Evolutionary conservation across 2,888 invertebrate genomes (phyloP).

Genomic region (Dione juno): DNA sequence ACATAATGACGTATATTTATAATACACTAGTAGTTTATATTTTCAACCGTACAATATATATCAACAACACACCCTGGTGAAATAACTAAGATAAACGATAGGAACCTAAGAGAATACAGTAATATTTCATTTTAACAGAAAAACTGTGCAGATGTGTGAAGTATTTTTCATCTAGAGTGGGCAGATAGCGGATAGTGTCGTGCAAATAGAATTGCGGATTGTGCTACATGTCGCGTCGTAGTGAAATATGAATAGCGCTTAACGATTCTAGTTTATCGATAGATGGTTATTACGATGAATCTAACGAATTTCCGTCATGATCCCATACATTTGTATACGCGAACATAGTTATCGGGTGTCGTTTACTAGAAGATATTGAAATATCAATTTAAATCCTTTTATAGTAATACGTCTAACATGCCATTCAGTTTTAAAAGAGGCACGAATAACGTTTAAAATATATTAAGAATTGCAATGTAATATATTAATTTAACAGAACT

Average conservation of each 20-base stretch:
- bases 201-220: conserved; percentile 48
- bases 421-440: background rate
- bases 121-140: conserved; percentile 55
- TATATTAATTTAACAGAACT: background rate
- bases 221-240: conserved; percentile 33
- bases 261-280: conserved; percentile 36
- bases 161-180: conserved; percentile 48
- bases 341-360: background rate
- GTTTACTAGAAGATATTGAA: conserved; percentile 15
- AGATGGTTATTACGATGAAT: conserved; percentile 26
- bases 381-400: background rate
- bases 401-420: background rate
- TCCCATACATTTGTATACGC: conserved; percentile 1
- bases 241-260: conserved; percentile 37
- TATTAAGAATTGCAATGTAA: background rate
- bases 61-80: conserved; percentile 25
- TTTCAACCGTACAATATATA: conserved; percentile 30
- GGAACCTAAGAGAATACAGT: conserved; percentile 48
- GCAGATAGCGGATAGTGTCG: conserved; percentile 44
- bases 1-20: conserved; percentile 16
- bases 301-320: conserved; percentile 23
- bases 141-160: conserved; percentile 51
- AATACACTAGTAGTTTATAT: conserved; percentile 25
- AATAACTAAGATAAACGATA: conserved; percentile 53
- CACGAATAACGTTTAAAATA: background rate